Evolutionary conservation across 2,797 vertebrate genomes (phyloP).

Genomic region (Rhodeus uyekii): DNA sequence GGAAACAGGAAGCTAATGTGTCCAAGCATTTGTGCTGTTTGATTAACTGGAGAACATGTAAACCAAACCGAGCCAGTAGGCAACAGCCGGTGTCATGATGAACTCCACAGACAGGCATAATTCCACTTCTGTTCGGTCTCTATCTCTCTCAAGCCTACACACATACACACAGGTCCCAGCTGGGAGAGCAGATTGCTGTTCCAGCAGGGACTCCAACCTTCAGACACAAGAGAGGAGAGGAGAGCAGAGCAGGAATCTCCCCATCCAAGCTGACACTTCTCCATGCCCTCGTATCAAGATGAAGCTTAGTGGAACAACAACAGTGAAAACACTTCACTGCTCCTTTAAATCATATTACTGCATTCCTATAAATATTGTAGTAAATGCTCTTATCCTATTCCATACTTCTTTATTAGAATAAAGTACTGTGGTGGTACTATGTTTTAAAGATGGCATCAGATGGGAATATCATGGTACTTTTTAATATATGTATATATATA

Average conservation of each 20-base stretch:
- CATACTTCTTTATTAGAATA: not conserved
- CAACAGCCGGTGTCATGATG: slow-evolving; percentile 22
- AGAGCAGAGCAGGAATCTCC: slow-evolving; percentile 65
- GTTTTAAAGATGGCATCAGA: not conserved
- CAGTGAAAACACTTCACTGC: slow-evolving; percentile 24
- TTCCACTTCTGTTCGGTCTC: slow-evolving; percentile 28
- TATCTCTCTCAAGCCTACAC: slow-evolving; percentile 1
- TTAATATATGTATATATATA: too few relatives aligned
- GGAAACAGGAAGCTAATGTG: not conserved
- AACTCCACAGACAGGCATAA: slow-evolving; percentile 20
- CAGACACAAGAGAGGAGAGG: slow-evolving; percentile 59
- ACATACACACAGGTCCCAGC: slow-evolving; percentile 60
- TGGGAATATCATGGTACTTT: not conserved
- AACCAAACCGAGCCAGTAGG: slow-evolving; percentile 8
- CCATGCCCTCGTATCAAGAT: slow-evolving; percentile 49
- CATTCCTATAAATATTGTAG: slow-evolving; percentile 9
- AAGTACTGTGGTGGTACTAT: not conserved
- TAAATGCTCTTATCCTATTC: not conserved
- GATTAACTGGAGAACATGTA: slow-evolving; percentile 66
- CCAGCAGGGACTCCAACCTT: slow-evolving; percentile 62
- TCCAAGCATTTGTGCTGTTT: slow-evolving; percentile 57
- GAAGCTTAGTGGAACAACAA: slow-evolving; percentile 31
- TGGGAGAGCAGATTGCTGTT: slow-evolving; percentile 73
- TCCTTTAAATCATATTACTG: not conserved
- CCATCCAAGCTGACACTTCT: slow-evolving; percentile 55